Evolutionary conservation across 2,888 invertebrate species (phyloP), one percentile per base, ranked within the genome.

Genomic region (Apotomis betuletana): DNA sequence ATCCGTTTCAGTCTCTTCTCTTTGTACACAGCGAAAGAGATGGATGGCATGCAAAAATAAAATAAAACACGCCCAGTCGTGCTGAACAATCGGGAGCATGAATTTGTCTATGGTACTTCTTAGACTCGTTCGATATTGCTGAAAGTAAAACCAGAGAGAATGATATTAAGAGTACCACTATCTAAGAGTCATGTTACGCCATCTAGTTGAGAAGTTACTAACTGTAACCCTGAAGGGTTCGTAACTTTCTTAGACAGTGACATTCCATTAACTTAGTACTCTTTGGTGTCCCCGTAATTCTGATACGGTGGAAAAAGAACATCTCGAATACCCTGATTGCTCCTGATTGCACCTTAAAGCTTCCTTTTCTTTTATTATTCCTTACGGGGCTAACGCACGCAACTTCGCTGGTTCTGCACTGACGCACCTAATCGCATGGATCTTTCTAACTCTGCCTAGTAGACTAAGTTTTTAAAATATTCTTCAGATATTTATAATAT

Each of bases 301-400:
- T 41, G 0, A 41, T 41, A 6, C 41, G 41, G 0, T 41, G 6
- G 41, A 41, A 5, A 27, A n/a, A n/a, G n/a, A n/a, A 6, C 0
- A 41, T 41, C 41, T 41, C 41, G 41, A 41, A 41, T 60, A 27
- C 2, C 27, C 2, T 8, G 5, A 60, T 15, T 41, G 60, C 46
- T 60, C 60, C 55, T 27, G 8, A 59, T 41, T 49, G 36, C 15
- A 57, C 51, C 52, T 38, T 10, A 60, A 36, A 38, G 49, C 71
- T 71, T 51, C 67, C 61, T 71, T 61, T 61, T 65, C 6, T 46
- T 62, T 62, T 27, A 49, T 46, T 71, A 67, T 59, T 58, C 57
- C 46, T 46, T 58, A 70, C 74, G 79, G 81, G 82, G 77, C 76
- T 84, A 85, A 84, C 81, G 82, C 78, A 78, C 62, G 67, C 70